Evolutionary conservation across 2,797 vertebrate species (phyloP).

Genomic region (Petrocephalus schoutedeni): DNA sequence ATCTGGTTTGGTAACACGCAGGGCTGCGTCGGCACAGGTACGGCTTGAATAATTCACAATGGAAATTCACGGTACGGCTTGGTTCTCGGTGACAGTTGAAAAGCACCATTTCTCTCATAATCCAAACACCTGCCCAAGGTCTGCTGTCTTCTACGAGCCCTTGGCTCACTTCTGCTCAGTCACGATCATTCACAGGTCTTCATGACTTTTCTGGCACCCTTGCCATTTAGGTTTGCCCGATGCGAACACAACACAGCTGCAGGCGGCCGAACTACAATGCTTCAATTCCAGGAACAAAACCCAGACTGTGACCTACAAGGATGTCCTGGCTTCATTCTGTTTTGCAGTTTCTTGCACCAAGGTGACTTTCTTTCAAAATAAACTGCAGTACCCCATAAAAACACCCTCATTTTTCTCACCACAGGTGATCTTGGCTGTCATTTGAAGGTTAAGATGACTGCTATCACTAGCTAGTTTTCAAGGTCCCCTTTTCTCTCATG

Average conservation of each 20-base stretch:
- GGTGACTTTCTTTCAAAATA: not conserved
- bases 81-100: not conserved
- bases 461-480: not conserved
- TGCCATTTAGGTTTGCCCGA: not conserved
- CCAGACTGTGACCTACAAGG: not conserved
- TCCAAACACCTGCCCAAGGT: not conserved
- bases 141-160: not conserved
- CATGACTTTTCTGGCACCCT: not conserved
- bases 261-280: not conserved
- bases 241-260: not conserved
- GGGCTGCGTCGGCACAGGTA: not conserved
- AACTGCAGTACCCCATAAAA: not conserved
- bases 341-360: not conserved
- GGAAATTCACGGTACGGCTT: not conserved
- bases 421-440: not conserved
- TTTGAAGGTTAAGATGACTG: not conserved
- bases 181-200: not conserved
- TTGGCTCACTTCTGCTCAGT: not conserved
- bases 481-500: not conserved
- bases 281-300: not conserved
- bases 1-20: not conserved
- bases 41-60: not conserved
- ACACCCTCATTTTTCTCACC: not conserved
- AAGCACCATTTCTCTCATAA: not conserved
- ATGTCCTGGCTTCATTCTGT: not conserved